These are phyloP conservation scores for Orthonevra nobilis DNA, from an alignment of 2,888 invertebrate species.

Conservation along the genomic window DNA sequence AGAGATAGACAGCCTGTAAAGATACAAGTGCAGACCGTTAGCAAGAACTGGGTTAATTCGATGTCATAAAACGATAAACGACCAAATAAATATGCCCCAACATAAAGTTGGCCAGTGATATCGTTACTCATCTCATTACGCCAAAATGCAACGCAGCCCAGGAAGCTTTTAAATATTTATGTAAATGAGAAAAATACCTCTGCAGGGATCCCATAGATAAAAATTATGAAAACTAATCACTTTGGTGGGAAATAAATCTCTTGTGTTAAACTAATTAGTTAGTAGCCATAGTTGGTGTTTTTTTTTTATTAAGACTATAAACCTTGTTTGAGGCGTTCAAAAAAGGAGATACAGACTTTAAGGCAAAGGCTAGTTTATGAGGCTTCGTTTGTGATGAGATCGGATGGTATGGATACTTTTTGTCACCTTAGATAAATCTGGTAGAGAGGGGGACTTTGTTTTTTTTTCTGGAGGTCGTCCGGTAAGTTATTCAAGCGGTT, in stretches of 20 bases:
- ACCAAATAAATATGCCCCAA: conserved; percentile 9
- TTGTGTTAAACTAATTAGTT: conserved; percentile 21
- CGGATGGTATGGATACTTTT: conserved; percentile 3
- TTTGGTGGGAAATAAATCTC: neutral
- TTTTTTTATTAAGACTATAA: too few relatives aligned
- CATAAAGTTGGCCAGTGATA: neutral
- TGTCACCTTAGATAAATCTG: conserved; percentile 6
- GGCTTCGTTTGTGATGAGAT: conserved; percentile 19
- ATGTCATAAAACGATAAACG: conserved; percentile 18
- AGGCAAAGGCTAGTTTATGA: conserved; percentile 3
- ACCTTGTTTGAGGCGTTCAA: conserved; percentile 13
- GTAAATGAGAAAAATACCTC: conserved; percentile 24
- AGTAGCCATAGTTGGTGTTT: neutral
- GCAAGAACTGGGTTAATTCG: conserved; percentile 40
- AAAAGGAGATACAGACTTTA: conserved; percentile 21
- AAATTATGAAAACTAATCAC: neutral
- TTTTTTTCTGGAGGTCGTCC: neutral
- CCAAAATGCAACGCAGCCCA: neutral
- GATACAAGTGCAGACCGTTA: conserved; percentile 22
- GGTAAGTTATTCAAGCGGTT: neutral
- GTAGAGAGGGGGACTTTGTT: conserved; percentile 17
- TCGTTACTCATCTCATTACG: too few relatives aligned
- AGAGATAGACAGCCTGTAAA: conserved; percentile 36
- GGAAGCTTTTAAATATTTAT: neutral
- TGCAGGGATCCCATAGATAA: conserved; percentile 10